Conservation (phyloP, 2,888 invertebrate genomes). For the Octonoba sinensis region DNA sequence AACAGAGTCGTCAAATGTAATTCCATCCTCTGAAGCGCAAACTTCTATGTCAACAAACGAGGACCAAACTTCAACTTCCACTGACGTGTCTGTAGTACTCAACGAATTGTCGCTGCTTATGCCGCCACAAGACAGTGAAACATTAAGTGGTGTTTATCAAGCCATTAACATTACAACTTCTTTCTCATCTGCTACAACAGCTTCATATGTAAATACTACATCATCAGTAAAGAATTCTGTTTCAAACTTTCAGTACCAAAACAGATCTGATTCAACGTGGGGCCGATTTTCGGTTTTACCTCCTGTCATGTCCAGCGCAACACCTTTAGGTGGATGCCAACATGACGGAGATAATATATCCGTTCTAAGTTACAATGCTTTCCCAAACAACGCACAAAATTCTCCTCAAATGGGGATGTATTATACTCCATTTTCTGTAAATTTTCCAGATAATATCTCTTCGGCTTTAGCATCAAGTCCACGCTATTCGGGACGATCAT, state of each 20-base stretch:
- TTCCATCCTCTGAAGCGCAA: neutral
- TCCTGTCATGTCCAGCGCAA: slow-evolving; percentile 39
- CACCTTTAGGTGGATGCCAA: slow-evolving; percentile 6
- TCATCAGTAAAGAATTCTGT: slow-evolving; percentile 12
- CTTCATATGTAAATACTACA: slow-evolving; percentile 1
- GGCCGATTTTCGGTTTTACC: slow-evolving; percentile 59
- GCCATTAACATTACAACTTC: slow-evolving; percentile 4
- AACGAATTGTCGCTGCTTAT: slow-evolving; percentile 49
- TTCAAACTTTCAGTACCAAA: slow-evolving; percentile 24
- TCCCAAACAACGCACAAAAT: slow-evolving; percentile 49
- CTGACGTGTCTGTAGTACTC: slow-evolving; percentile 27
- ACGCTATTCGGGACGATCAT: slow-evolving; percentile 69
- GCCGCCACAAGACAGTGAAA: slow-evolving; percentile 12
- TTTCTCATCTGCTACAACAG: slow-evolving; percentile 1
- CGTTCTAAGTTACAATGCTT: slow-evolving; percentile 32
- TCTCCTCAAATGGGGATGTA: slow-evolving; percentile 40
- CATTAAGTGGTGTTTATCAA: neutral
- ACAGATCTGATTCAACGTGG: slow-evolving; percentile 29
- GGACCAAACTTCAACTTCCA: slow-evolving; percentile 16
- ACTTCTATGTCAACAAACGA: neutral
- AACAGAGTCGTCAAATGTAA: neutral
- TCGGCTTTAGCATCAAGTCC: slow-evolving; percentile 69
- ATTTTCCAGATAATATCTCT: slow-evolving; percentile 45
- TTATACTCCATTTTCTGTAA: slow-evolving; percentile 38
- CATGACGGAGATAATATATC: slow-evolving; percentile 45